phyloP scores from a whole-genome alignment of 2,113 vertebrate species.

The Hypanus sabinus region DNA sequence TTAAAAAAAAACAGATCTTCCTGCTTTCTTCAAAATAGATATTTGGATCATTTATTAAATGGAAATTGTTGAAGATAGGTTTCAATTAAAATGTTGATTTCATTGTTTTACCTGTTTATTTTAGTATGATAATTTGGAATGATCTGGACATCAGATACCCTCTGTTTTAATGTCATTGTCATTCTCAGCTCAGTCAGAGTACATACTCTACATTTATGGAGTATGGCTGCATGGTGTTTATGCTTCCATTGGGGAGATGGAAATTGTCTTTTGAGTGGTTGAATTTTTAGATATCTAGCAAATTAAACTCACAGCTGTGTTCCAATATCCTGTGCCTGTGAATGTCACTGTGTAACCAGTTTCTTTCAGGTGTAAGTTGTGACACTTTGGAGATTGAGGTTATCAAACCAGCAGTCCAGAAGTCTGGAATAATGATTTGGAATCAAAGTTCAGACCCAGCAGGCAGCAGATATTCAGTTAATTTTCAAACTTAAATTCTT shows the following conservation, averaged over 20 bases:
- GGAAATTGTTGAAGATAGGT: background rate
- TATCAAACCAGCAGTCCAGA: too few species aligned
- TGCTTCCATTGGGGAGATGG: background rate
- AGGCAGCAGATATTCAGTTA: too few species aligned
- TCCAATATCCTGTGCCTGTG: background rate
- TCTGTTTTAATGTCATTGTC: background rate
- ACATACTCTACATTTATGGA: too few species aligned
- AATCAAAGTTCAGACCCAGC: too few species aligned
- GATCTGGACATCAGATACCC: background rate
- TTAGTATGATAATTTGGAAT: background rate
- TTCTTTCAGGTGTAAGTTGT: too few species aligned
- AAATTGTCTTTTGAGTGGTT: background rate
- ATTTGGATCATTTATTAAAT: background rate
- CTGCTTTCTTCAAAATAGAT: background rate
- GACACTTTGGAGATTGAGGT: too few species aligned
- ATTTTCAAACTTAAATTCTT: too few species aligned
- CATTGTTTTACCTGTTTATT: conserved; percentile 1
- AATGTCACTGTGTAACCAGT: too few species aligned
- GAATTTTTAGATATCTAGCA: background rate
- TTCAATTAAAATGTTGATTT: conserved; percentile 14
- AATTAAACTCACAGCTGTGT: background rate
- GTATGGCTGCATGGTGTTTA: too few species aligned
- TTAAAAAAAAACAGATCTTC: background rate
- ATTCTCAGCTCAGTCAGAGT: background rate
- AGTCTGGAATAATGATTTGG: too few species aligned